Evolutionary conservation across 2,888 invertebrate species (phyloP).

Genomic region (Cetonia aurata): DNA sequence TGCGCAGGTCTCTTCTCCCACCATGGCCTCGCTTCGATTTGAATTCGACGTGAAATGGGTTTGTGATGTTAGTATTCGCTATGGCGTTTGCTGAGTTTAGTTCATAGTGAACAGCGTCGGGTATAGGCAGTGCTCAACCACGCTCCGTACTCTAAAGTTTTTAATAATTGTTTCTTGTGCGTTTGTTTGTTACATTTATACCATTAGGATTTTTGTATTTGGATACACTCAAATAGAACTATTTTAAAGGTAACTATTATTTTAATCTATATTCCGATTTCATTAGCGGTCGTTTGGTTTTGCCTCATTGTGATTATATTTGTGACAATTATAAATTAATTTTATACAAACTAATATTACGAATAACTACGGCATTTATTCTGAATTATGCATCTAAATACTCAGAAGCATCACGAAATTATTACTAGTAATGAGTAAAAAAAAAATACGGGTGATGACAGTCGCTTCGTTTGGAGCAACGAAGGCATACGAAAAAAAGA

Average conservation of each 20-base stretch:
- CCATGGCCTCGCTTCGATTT: conserved; percentile 42
- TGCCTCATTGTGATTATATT: too few relatives aligned
- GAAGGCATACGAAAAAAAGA: conserved; percentile 9
- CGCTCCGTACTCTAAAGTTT: conserved; percentile 26
- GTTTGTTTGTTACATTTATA: conserved; percentile 24
- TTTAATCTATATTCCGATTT: too few relatives aligned
- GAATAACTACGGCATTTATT: too few relatives aligned
- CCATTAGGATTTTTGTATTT: conserved; percentile 18
- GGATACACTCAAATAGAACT: conserved; percentile 24
- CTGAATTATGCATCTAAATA: too few relatives aligned
- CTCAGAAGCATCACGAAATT: too few relatives aligned
- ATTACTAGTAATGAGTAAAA: too few relatives aligned
- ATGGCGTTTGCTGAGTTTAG: conserved; percentile 37
- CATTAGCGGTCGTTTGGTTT: too few relatives aligned
- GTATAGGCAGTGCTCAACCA: conserved; percentile 27
- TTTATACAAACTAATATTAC: too few relatives aligned
- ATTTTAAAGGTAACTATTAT: not conserved
- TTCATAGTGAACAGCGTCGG: conserved; percentile 40
- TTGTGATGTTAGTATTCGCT: conserved; percentile 40
- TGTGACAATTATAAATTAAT: too few relatives aligned
- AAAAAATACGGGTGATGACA: not conserved
- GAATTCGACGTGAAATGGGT: conserved; percentile 39
- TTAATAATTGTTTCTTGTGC: conserved; percentile 33
- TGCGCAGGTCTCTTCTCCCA: conserved; percentile 48
- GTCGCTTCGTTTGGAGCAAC: conserved; percentile 9